These are phyloP conservation scores for Drosophila rellima DNA, from an alignment of 2,888 invertebrate genomes.

Conservation along the genomic window DNA sequence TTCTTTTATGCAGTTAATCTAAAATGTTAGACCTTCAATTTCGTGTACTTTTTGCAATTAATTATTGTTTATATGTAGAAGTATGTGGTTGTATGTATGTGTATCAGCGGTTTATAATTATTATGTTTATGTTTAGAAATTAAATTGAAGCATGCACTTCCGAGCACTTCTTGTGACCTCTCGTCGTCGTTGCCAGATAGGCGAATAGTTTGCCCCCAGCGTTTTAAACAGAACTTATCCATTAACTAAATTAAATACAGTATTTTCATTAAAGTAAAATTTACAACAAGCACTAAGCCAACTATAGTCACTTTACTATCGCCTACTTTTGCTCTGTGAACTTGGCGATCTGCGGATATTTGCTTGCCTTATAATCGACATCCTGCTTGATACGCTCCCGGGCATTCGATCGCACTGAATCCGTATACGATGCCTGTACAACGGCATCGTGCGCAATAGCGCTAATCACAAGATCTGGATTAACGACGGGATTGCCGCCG, in stretches of 20 bases:
- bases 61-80: slow-evolving; percentile 29
- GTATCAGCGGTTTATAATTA: slow-evolving; percentile 25
- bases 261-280: slow-evolving; percentile 71
- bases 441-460: slow-evolving; percentile 82
- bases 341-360: slow-evolving; percentile 85
- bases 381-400: slow-evolving; percentile 84
- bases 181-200: slow-evolving; percentile 1
- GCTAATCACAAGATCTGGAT: slow-evolving; percentile 75
- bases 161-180: slow-evolving; percentile 31
- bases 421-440: slow-evolving; percentile 84
- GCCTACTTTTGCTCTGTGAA: slow-evolving; percentile 82
- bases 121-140: slow-evolving; percentile 13
- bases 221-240: slow-evolving; percentile 64
- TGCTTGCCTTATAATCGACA: slow-evolving; percentile 82
- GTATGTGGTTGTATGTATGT: slow-evolving; percentile 25
- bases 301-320: slow-evolving; percentile 23
- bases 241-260: slow-evolving; percentile 75
- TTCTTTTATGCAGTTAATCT: slow-evolving; percentile 60
- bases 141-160: slow-evolving; percentile 35
- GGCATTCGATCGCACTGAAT: slow-evolving; percentile 81
- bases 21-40: slow-evolving; percentile 49
- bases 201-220: slow-evolving; percentile 4
- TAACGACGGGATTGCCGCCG: slow-evolving; percentile 63
- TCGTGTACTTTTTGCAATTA: slow-evolving; percentile 37
- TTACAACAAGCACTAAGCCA: slow-evolving; percentile 65